phyloP scores from a whole-genome alignment of 1,140 invertebrate genomes.

The Capitella teleta region DNA sequence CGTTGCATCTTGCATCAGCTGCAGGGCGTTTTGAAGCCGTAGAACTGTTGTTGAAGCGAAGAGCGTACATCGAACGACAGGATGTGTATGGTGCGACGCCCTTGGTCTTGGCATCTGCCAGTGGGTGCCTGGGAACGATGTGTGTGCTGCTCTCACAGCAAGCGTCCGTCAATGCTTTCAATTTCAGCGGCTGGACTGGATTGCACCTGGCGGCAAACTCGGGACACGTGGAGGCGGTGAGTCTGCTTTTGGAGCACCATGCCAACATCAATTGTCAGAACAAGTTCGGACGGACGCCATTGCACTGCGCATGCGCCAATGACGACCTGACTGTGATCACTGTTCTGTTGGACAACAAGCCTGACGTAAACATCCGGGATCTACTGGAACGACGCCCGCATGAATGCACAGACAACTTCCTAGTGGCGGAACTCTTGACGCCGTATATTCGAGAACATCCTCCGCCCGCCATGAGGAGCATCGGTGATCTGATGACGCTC shows the following conservation, averaged over 20 bases:
- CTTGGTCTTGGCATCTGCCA: background rate
- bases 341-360: too few relatives aligned
- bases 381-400: too few relatives aligned
- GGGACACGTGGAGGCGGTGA: constrained; percentile 60
- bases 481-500: too few relatives aligned
- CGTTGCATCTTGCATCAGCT: background rate
- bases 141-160: background rate
- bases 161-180: constrained; percentile 1
- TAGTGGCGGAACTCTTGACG: too few relatives aligned
- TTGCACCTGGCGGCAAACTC: constrained; percentile 12
- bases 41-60: background rate
- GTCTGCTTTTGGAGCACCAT: constrained; percentile 71
- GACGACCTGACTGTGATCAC: too few relatives aligned
- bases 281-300: constrained; percentile 18
- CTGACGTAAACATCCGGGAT: too few relatives aligned
- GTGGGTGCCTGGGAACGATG: background rate
- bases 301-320: constrained; percentile 18
- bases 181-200: constrained; percentile 56
- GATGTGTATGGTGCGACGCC: constrained; percentile 6
- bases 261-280: constrained; percentile 88
- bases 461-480: too few relatives aligned
- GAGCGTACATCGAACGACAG: background rate
- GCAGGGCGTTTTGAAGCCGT: background rate
- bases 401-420: too few relatives aligned
- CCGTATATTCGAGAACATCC: too few relatives aligned